These are phyloP conservation scores for Neocloeon triangulifer DNA, from an alignment of 1,140 invertebrate species.

Conservation along the genomic window DNA sequence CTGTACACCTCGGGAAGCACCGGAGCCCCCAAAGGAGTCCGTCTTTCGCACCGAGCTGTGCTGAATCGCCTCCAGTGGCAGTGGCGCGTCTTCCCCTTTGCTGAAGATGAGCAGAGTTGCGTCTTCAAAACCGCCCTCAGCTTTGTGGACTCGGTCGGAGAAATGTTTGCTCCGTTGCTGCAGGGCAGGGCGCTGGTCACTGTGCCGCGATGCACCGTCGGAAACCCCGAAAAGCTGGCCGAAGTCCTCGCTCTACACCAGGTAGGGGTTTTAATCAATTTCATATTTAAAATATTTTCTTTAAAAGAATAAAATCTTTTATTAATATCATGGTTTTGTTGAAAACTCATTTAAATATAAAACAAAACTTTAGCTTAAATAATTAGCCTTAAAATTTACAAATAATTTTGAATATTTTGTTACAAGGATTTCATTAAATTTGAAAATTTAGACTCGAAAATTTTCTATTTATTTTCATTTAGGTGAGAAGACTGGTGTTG, in stretches of 20 bases:
- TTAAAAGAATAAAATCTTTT: too few relatives aligned
- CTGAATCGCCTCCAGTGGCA: constrained; percentile 68
- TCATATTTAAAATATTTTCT: too few relatives aligned
- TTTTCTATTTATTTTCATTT: constrained; percentile 13
- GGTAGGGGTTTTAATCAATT: too few relatives aligned
- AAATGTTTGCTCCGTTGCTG: constrained; percentile 66
- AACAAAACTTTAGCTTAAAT: too few relatives aligned
- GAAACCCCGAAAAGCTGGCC: constrained; percentile 49
- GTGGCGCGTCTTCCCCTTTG: constrained; percentile 51
- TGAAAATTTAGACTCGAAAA: constrained; percentile 2
- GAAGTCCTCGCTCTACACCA: constrained; percentile 38
- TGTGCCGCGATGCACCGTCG: constrained; percentile 40
- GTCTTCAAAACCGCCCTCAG: constrained; percentile 75
- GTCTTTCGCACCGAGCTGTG: constrained; percentile 32
- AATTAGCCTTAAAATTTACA: too few relatives aligned
- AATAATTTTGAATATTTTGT: too few relatives aligned
- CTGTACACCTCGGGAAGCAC: constrained; percentile 87
- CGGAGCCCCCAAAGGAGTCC: constrained; percentile 67
- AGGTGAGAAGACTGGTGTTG: constrained; percentile 52
- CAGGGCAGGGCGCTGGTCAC: constrained; percentile 41
- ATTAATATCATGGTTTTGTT: too few relatives aligned
- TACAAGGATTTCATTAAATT: constrained; percentile 1
- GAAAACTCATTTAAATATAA: too few relatives aligned
- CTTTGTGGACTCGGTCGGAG: constrained; percentile 67
- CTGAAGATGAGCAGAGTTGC: constrained; percentile 24